Percentiles rank a stretch among this genome's conserved stretches.
phyloP scores from a whole-genome alignment of 2,888 invertebrate genomes.

The Agriopis aurantiaria region DNA sequence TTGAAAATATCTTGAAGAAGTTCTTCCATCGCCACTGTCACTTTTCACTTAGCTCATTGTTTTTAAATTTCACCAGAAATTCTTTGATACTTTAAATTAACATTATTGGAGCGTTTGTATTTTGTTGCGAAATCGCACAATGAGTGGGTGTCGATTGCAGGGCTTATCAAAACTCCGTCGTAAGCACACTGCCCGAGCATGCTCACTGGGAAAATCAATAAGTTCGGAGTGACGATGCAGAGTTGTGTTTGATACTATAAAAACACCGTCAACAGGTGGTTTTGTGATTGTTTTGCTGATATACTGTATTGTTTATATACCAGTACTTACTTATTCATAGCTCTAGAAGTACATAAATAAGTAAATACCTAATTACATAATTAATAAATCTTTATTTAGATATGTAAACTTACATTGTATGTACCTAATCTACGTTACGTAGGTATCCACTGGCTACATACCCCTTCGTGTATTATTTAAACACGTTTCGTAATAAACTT shows the following conservation, averaged over 20 bases:
- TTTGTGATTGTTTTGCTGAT: constrained; percentile 21
- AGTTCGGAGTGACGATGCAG: constrained; percentile 37
- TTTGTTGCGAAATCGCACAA: constrained; percentile 17
- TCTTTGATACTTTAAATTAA: constrained; percentile 16
- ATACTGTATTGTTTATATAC: neutral
- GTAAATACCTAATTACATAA: no score
- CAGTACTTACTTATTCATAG: no score
- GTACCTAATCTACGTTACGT: no score
- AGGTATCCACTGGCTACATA: no score
- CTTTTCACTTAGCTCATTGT: constrained; percentile 32
- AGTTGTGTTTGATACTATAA: constrained; percentile 50
- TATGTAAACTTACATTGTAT: no score
- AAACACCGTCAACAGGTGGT: constrained; percentile 70
- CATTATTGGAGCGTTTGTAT: neutral
- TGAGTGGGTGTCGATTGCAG: constrained; percentile 66
- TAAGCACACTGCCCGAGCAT: constrained; percentile 65
- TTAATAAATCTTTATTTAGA: no score
- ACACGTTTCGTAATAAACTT: no score
- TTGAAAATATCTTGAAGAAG: constrained; percentile 93
- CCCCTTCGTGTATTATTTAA: no score
- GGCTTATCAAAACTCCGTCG: constrained; percentile 68
- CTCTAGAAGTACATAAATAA: no score
- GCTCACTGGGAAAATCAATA: constrained; percentile 82
- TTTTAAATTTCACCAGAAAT: constrained; percentile 10
- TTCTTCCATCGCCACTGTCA: constrained; percentile 89